A percentile compares a stretch with the other conserved stretches of the same genome.
These are phyloP conservation scores for Vesta saturnalis DNA, from an alignment of 2,888 invertebrate species.

Conservation along the genomic window DNA sequence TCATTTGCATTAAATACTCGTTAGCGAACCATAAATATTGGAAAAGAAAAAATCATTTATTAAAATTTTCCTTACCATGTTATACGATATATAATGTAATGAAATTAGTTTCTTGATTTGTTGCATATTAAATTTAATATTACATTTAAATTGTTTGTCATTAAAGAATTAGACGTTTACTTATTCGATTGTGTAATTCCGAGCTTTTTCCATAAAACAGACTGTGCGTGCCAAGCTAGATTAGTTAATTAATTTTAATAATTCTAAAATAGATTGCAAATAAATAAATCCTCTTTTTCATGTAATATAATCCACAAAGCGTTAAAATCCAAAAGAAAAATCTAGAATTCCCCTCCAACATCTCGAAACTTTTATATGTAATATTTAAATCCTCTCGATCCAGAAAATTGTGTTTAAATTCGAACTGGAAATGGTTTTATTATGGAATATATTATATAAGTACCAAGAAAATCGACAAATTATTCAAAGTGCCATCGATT, in stretches of 20 bases:
- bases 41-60: conserved; percentile 9
- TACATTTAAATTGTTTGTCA: not conserved
- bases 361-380: not conserved
- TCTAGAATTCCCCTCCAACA: not conserved
- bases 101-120: conserved; percentile 1
- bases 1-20: conserved; percentile 14
- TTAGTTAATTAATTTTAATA: too few species aligned
- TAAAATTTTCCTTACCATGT: conserved; percentile 2
- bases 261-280: too few species aligned
- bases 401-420: conserved; percentile 1
- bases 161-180: too few species aligned
- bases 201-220: too few species aligned
- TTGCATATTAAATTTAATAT: conserved; percentile 1
- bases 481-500: not conserved
- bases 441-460: not conserved
- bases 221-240: too few species aligned
- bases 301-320: not conserved
- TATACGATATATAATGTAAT: not conserved
- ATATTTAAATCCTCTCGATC: conserved; percentile 1
- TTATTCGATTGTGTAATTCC: too few species aligned
- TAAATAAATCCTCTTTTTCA: too few species aligned
- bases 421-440: conserved; percentile 1
- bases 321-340: not conserved
- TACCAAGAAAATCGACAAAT: not conserved
- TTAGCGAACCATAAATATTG: conserved; percentile 13